Conservation (phyloP, 1,140 invertebrate genomes). For the Drosophila nasuta region DNA sequence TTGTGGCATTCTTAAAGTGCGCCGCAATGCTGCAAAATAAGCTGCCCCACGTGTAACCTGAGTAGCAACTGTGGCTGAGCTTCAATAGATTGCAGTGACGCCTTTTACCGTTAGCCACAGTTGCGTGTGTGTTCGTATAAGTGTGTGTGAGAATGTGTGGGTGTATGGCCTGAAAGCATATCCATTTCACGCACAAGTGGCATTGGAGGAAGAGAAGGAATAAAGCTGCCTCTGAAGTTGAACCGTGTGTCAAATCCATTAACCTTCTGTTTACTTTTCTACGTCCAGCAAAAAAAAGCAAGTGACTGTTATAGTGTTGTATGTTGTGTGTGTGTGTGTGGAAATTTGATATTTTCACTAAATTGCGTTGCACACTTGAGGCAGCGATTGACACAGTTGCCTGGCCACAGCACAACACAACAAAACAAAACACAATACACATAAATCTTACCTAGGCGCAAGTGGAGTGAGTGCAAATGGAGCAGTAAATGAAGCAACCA, state of each 20-base stretch:
- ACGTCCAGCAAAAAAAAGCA: constrained; percentile 70
- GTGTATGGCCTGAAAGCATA: constrained; percentile 79
- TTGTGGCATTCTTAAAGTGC: constrained; percentile 22
- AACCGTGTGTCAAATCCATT: constrained; percentile 84
- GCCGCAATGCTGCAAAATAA: constrained; percentile 21
- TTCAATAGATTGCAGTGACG: constrained; percentile 24
- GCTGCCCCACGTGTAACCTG: constrained; percentile 27
- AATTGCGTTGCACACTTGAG: constrained; percentile 82
- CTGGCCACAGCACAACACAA: constrained; percentile 17
- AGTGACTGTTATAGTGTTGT: constrained; percentile 20
- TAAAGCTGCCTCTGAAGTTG: constrained; percentile 43
- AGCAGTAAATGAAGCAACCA: constrained; percentile 66
- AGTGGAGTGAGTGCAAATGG: constrained; percentile 60
- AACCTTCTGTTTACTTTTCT: constrained; percentile 85
- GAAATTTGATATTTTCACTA: constrained; percentile 84
- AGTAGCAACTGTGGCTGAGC: constrained; percentile 35
- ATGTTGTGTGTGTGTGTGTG: constrained; percentile 41
- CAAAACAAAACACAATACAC: constrained; percentile 18
- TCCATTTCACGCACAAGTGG: constrained; percentile 82
- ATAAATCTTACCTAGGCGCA: constrained; percentile 76
- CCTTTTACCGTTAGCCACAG: constrained; percentile 33
- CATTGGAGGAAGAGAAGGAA: constrained; percentile 9
- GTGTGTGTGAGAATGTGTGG: constrained; percentile 36
- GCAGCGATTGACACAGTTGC: constrained; percentile 47
- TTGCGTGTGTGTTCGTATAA: constrained; percentile 14